Evolutionary conservation across 1,140 invertebrate species (phyloP).

Genomic region (Frieseomelitta varia): DNA sequence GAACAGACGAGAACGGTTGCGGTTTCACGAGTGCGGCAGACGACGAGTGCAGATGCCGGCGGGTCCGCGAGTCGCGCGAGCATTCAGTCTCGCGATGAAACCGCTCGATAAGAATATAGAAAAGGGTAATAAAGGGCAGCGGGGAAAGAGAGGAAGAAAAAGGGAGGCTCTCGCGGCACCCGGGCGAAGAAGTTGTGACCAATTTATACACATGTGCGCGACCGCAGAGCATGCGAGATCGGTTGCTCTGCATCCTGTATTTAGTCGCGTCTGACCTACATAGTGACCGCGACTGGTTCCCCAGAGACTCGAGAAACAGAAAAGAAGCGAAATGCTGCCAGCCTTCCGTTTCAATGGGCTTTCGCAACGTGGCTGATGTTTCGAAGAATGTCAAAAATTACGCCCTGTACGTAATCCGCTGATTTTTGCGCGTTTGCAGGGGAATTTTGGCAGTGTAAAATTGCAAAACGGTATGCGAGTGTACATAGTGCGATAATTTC

Average conservation of each 20-base stretch:
- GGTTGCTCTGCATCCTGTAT: conserved; percentile 18
- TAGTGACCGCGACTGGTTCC: conserved; percentile 46
- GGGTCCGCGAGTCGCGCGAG: not conserved
- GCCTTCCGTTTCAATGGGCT: not conserved
- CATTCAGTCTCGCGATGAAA: not conserved
- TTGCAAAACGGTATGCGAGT: too few relatives aligned
- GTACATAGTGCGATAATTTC: too few relatives aligned
- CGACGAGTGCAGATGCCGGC: not conserved
- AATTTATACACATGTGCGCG: conserved; percentile 62
- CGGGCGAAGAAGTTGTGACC: conserved; percentile 17
- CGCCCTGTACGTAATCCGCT: too few relatives aligned
- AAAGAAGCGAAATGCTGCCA: not conserved
- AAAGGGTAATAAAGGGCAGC: not conserved
- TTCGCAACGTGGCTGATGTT: too few relatives aligned
- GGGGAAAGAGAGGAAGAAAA: not conserved
- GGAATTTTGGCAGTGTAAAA: too few relatives aligned
- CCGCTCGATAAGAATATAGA: conserved; percentile 27
- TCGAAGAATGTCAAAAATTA: too few relatives aligned
- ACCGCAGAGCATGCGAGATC: conserved; percentile 68
- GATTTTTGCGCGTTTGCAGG: too few relatives aligned
- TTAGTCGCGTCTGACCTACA: conserved; percentile 61
- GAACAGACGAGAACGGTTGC: conserved; percentile 23
- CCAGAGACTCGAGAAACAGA: not conserved
- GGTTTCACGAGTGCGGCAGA: conserved; percentile 25
- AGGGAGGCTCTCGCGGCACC: not conserved